Percentiles rank a stretch among this genome's conserved stretches.
phyloP scores from a whole-genome alignment of 2,113 vertebrate species.

The Bubo blakistoni region DNA sequence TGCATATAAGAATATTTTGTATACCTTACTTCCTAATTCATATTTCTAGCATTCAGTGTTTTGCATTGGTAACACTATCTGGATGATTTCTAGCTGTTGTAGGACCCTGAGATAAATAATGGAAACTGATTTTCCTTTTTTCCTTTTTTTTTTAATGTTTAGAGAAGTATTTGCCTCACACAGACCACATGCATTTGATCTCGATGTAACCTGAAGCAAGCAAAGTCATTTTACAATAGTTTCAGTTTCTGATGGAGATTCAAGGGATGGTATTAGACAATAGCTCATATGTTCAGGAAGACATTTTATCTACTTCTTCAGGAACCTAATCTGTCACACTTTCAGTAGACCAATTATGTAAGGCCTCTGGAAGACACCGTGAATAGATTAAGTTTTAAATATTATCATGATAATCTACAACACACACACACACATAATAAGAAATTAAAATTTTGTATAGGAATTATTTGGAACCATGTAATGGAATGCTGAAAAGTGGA shows the following conservation, averaged over 20 bases:
- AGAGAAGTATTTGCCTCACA: neutral
- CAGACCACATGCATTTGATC: neutral
- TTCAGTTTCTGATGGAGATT: neutral
- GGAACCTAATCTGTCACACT: neutral
- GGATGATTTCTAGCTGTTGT: neutral
- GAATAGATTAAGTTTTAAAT: neutral
- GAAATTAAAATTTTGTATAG: neutral
- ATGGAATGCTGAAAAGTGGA: neutral
- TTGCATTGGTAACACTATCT: neutral
- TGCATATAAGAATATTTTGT: accelerated
- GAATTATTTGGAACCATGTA: neutral
- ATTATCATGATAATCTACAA: neutral
- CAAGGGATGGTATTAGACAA: neutral
- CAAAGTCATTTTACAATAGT: neutral
- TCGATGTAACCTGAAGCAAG: neutral
- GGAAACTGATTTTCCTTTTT: neutral
- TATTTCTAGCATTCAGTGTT: neutral
- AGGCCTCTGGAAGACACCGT: neutral
- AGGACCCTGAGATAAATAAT: neutral
- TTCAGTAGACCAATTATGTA: neutral
- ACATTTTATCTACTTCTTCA: neutral
- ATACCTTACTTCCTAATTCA: neutral
- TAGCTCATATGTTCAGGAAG: neutral
- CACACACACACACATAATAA: neutral
- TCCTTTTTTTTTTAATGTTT: neutral